Evolutionary conservation across 1,140 invertebrate species (phyloP), one percentile per base, ranked within the genome.

Genomic region (Globodera rostochiensis): DNA sequence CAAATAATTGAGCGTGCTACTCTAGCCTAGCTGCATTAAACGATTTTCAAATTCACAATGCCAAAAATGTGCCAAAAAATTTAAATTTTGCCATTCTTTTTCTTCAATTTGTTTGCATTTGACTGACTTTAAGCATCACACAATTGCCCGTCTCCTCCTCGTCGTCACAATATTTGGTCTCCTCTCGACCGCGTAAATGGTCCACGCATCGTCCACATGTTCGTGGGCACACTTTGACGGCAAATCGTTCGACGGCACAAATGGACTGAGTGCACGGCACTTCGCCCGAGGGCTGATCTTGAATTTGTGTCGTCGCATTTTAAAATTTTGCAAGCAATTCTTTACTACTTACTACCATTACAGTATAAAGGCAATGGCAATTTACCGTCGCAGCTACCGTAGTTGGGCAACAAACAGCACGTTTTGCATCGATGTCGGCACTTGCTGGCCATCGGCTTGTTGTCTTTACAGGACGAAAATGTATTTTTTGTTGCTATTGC

Each of bases 111-210:
- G 25, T 25, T 25, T 64, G 5, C 13, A n/a, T 19, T 64, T 64
- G 13, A 15, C 15, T 19, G 13, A 64, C 57, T 19, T 64, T 64
- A 13, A 64, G 57, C 57, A 64, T 64, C 57, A 64, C 19, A 64
- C 57, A 64, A 15, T 64, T 64, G 57, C 19, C 57, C 13, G 19
- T 19, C 6, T 64, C 19, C 57, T 64, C 57, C 45, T 19, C n/a
- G 53, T 76, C 74, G 13, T 13, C 74, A 57, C 74, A 76, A 76
- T 76, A 76, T 76, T 76, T 66, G 15, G 66, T 64, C 19, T 76
- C 49, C 66, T 57, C 66, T 45, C 45, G 36, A 36, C 46, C 36
- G 45, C 49, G 57, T 6, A 76, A 64, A 76, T 45, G 15, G 25
- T 76, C 49, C 45, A n/a, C 49, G n/a, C 74, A 76, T 53, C 66